Evolutionary conservation across 2,113 vertebrate species (phyloP).

Genomic region (Labrus mixtus): DNA sequence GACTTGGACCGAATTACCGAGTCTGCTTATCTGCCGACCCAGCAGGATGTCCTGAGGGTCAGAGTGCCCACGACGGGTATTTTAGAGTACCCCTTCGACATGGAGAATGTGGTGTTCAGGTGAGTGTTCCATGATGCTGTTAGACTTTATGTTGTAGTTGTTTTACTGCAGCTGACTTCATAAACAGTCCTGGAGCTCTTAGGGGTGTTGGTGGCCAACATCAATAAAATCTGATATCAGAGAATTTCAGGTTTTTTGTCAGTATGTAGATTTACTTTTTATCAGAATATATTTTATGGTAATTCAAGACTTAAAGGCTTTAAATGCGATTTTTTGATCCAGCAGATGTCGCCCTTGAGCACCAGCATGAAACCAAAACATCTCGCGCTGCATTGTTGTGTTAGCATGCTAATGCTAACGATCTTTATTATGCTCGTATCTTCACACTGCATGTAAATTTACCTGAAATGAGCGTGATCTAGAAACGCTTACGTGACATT

Average conservation of each 20-base stretch:
- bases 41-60: conserved; percentile 89
- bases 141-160: background rate
- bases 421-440: no score
- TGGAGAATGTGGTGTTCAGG: conserved; percentile 90
- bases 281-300: no score
- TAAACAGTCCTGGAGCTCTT: background rate
- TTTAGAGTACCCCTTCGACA: conserved; percentile 88
- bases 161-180: background rate
- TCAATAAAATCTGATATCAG: background rate
- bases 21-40: conserved; percentile 83
- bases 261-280: no score
- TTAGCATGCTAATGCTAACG: no score
- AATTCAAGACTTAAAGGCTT: no score
- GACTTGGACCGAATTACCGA: conserved; percentile 84
- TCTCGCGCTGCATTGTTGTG: no score
- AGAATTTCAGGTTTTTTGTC: background rate
- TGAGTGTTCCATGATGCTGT: conserved; percentile 47
- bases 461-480: no score
- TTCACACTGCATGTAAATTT: no score
- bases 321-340: no score
- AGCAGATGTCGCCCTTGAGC: no score
- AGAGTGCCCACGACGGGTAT: conserved; percentile 88
- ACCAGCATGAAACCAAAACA: no score
- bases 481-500: no score
- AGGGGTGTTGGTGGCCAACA: background rate